Base-by-base conservation (phyloP, 37 sponge, comb jelly and placozoan species). In the Eunapius fragilis region DNA sequence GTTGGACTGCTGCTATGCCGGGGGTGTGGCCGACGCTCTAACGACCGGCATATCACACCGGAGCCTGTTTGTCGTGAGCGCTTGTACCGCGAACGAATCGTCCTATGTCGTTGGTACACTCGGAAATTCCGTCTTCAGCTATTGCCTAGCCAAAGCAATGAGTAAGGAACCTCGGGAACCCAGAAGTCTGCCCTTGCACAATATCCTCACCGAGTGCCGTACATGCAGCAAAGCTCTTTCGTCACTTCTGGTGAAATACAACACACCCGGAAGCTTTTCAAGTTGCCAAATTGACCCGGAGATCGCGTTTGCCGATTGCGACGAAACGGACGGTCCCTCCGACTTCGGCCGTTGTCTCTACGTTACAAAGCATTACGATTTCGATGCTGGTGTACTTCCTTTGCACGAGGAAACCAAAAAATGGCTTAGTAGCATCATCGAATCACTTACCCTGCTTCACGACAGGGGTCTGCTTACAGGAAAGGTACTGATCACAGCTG, bases 1-100 rank as follows among this genome's bases (percentile, higher is more conserved):
- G 0, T 75, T 91, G 25, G 87, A 91, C 70, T 87, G 91, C 80
- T 91, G 91, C 78, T 91, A 91, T 73, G 86, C 91, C 24, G 91
- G 91, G 28, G 79, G 77, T 3, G 79, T 91, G 2, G 84, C 49
- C n/a, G 74, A 69, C 2, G 78, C 76, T 6, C 70, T 91, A 1
- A 73, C 91, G 0, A 37, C 69, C 6, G 26, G 69, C 25, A n/a
- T 77, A 2, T 0, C 68, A 25, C n/a, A 69, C n/a, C 71, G 69
- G 25, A 49, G 75, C 31, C 69, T 89, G 74, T 91, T 79, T 73
- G 91, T 91, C 31, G 47, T 91, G 19, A 69, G 79, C 71, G 91
- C 91, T 19, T 82, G 87, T 27, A 79, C 82, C 49, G 91, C 74
- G 22, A 47, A 83, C 25, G 91, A 91, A 30, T 73, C 69, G 0